phyloP scores from a whole-genome alignment of 2,888 invertebrate genomes.

The Latrodectus elegans region DNA sequence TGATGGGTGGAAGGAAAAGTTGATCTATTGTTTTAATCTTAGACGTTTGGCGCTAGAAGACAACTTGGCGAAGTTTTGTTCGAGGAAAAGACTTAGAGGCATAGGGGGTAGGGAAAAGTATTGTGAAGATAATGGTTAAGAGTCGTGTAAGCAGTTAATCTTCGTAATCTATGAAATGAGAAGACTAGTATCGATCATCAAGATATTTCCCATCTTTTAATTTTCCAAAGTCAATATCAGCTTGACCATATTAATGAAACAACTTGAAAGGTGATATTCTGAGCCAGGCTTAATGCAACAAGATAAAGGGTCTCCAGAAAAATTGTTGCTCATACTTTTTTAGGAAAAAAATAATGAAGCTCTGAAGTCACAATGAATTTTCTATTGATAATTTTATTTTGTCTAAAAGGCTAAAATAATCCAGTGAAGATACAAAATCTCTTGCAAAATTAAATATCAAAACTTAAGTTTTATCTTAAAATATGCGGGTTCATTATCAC shows the following conservation, averaged over 20 bases:
- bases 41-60: constrained; percentile 58
- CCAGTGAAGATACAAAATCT: too few relatives aligned
- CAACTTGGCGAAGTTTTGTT: constrained; percentile 58
- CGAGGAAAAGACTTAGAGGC: constrained; percentile 33
- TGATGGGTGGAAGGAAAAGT: constrained; percentile 56
- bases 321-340: too few relatives aligned
- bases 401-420: too few relatives aligned
- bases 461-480: too few relatives aligned
- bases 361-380: too few relatives aligned
- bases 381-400: too few relatives aligned
- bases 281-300: too few relatives aligned
- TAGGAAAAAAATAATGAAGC: too few relatives aligned
- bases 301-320: too few relatives aligned
- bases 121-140: constrained; percentile 61
- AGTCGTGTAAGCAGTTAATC: constrained; percentile 63
- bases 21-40: constrained; percentile 69
- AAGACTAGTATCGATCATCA: constrained; percentile 37
- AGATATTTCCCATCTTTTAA: constrained; percentile 15
- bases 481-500: too few relatives aligned
- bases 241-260: constrained; percentile 21
- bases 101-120: neutral
- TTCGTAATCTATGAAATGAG: constrained; percentile 53
- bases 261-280: constrained; percentile 4
- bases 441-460: too few relatives aligned
- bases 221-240: constrained; percentile 39